Base-by-base conservation (phyloP, 1,140 invertebrate species). In the Bombus impatiens region DNA sequence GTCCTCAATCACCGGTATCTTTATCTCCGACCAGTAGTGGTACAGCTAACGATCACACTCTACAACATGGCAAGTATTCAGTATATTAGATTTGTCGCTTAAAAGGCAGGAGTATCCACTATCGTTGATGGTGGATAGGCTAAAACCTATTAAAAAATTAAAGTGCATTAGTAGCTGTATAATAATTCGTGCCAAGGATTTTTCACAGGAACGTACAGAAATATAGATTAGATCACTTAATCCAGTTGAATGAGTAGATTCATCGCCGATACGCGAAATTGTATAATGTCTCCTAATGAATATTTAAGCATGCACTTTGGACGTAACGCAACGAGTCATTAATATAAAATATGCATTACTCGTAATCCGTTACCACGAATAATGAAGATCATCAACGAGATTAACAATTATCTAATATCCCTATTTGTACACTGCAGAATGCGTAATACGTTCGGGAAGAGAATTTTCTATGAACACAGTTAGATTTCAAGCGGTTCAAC, bases 51-150 rank as follows among this genome's bases (percentile, higher is more conserved):
- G 92, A 93, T 74, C 89, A 89, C n/a, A 59, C 59, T 22, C 25
- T 75, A 40, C 94, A 93, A 81, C 92, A 93, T 78, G 93, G 94
- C 93, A 78, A 94, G 92, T 90, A 88, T 70, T 53, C 28, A 32
- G 18, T 78, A 85, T 70, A 25, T 6, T 70, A 13, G 22, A 32
- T 28, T 12, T 59, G 13, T 40, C 42, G 37, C 37, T 40, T 80
- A 32, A 42, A 32, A 32, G 6, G 5, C 10, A 25, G 6, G 0
- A 12, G 25, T 15, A 77, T 28, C 8, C 28, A 59, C 59, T 59
- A 59, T 2, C 10, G 12, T 35, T 10, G 22, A 35, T 13, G 35
- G n/a, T n/a, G 37, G 18, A 47, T 12, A 68, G 32, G 8, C 18
- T 35, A 40, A 37, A 70, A 37, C 15, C 40, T 44, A 74, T 74